Base-by-base conservation (phyloP, 2,797 vertebrate genomes). In the Sternarchorhynchus goeldii region DNA sequence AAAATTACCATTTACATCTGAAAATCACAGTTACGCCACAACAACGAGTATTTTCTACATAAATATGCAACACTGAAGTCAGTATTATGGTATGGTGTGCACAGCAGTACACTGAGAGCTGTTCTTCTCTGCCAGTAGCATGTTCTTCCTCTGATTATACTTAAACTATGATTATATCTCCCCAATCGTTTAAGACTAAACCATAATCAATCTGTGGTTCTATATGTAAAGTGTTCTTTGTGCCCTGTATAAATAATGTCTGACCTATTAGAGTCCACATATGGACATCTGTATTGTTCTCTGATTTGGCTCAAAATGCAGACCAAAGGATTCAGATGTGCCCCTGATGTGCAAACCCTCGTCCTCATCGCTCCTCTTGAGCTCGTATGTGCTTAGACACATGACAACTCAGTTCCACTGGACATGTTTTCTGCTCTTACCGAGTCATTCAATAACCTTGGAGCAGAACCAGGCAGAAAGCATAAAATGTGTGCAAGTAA, bases 211-310 rank as follows among this genome's bases (percentile, higher is more conserved):
- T 68, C 21, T 60, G 58, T 58, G 64, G 70, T 75, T 64, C 59
- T 55, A 59, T 7, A 16, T 31, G 18, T 45, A 73, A 73, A 53
- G 25, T 76, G 68, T 69, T 20, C 58, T n/a, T 39, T 75, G 66
- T 56, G 25, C 57, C 69, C 16, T 21, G 68, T 69, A 75, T 73
- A 82, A 72, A 80, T 66, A 75, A 78, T 73, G 58, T 62, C 78
- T 55, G 62, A 75, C 34, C 66, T 58, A 36, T 53, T 58, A 69
- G 62, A 78, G 25, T 76, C 76, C 67, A 60, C 59, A 75, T 79
- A 80, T 75, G 36, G 75, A 82, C 62, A 77, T 55, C 65, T 59
- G 39, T 73, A 56, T 76, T 41, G 25, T 21, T 31, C 67, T 58
- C 63, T 77, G 21, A 6, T 45, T 41, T 70, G 75, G 77, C 32